Percentiles rank a stretch among this genome's conserved stretches.
phyloP scores from a whole-genome alignment of 30 jellyfish, hydroid and myxozoan genomes.

The Nemopilema nomurai region DNA sequence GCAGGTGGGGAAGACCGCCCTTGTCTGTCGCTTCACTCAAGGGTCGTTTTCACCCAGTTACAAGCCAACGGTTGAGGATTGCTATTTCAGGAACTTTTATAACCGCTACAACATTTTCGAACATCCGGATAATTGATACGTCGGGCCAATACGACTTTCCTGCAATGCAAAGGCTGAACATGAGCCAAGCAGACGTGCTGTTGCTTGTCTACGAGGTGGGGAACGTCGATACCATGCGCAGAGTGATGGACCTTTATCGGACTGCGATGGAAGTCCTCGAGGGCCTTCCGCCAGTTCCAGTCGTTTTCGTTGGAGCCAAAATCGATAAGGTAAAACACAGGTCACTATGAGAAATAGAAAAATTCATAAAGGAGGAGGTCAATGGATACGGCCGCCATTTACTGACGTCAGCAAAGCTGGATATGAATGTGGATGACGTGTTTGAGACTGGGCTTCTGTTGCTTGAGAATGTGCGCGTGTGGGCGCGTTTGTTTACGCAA shows the following conservation, averaged over 20 bases:
- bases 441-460: constrained; percentile 29
- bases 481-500: background rate
- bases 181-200: constrained; percentile 40
- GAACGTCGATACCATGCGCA: constrained; percentile 1
- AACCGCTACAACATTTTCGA: background rate
- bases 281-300: constrained; percentile 18
- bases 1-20: constrained; percentile 47
- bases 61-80: constrained; percentile 51
- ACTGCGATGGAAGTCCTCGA: constrained; percentile 9
- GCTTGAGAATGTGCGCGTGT: background rate
- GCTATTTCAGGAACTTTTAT: constrained; percentile 20
- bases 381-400: constrained; percentile 31
- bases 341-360: too few relatives aligned
- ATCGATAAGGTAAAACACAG: constrained; percentile 25
- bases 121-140: constrained; percentile 37
- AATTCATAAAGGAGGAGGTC: constrained; percentile 2
- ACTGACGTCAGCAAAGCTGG: constrained; percentile 48
- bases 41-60: constrained; percentile 27
- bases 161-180: constrained; percentile 57
- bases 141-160: constrained; percentile 60
- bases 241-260: background rate
- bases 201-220: constrained; percentile 46
- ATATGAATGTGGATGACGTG: constrained; percentile 33
- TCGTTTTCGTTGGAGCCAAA: constrained; percentile 42
- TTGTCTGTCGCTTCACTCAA: constrained; percentile 15